phyloP scores from a whole-genome alignment of 2,113 vertebrate genomes.

The Burhinus oedicnemus region DNA sequence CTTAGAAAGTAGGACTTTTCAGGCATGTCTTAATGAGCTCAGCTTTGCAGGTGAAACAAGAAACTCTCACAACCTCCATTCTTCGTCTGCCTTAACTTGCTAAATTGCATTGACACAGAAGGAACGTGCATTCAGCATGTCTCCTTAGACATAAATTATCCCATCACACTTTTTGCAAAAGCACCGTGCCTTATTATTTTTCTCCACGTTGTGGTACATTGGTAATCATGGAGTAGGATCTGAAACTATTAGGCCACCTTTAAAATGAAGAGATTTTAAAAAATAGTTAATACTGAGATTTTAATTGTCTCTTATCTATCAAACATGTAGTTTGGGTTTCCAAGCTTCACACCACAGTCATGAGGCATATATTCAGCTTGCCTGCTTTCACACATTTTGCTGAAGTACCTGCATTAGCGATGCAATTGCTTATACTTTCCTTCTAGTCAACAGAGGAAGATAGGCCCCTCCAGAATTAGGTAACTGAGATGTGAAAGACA shows the following conservation, averaged over 20 bases:
- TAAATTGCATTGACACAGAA: not conserved
- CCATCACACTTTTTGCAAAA: not conserved
- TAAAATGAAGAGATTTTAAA: not conserved
- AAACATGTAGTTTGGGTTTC: not conserved
- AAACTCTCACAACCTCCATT: not conserved
- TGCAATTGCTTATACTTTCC: not conserved
- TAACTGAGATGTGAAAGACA: not conserved
- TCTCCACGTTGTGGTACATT: not conserved
- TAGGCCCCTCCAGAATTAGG: not conserved
- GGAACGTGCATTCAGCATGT: not conserved
- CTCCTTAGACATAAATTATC: not conserved
- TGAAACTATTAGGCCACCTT: not conserved
- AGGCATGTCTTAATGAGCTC: not conserved
- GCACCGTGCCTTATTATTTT: not conserved
- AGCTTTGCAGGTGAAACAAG: not conserved
- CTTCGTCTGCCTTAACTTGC: not conserved
- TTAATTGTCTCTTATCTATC: not conserved
- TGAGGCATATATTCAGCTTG: not conserved
- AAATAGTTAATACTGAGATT: not conserved
- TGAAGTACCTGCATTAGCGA: not conserved
- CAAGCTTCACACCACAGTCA: not conserved
- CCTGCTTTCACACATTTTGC: not conserved
- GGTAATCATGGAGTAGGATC: not conserved
- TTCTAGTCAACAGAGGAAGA: not conserved
- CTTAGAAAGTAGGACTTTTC: slow-evolving; percentile 37